Conservation (phyloP, 92 coral and sea anemone species). For the Hydrozoanthus gracilis region DNA sequence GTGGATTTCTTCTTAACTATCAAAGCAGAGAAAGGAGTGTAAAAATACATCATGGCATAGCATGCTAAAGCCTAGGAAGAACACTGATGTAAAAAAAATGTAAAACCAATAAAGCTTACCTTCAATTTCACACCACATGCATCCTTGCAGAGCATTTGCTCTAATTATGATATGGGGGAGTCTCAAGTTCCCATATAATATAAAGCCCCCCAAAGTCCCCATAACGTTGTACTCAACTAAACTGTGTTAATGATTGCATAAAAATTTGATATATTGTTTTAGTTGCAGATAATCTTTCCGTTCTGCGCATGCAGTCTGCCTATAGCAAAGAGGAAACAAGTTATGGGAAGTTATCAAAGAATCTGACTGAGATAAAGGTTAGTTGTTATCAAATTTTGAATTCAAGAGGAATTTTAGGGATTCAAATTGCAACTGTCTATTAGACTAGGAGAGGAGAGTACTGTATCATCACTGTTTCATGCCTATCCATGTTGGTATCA, state of each 20-base stretch:
- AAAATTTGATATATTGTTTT: constrained; percentile 11
- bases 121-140: constrained; percentile 8
- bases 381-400: constrained; percentile 14
- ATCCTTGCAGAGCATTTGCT: constrained; percentile 8
- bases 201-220: constrained; percentile 19
- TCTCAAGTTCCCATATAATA: constrained; percentile 14
- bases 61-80: not conserved
- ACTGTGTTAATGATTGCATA: constrained; percentile 8
- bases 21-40: constrained; percentile 13
- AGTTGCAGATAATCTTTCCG: constrained; percentile 17
- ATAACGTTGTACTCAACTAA: constrained; percentile 19
- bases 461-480: constrained; percentile 22
- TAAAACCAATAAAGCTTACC: not conserved
- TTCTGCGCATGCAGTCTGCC: constrained; percentile 21
- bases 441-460: constrained; percentile 10
- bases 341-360: constrained; percentile 15
- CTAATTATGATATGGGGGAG: constrained; percentile 4
- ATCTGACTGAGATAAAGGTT: constrained; percentile 6
- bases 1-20: constrained; percentile 22
- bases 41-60: constrained; percentile 11
- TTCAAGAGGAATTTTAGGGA: constrained; percentile 14
- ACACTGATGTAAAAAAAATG: constrained; percentile 3
- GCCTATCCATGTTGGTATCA: constrained; percentile 1
- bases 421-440: constrained; percentile 8
- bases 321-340: constrained; percentile 17